Evolutionary conservation across 1,140 invertebrate species (phyloP).

Genomic region (Babylonia areolata): DNA sequence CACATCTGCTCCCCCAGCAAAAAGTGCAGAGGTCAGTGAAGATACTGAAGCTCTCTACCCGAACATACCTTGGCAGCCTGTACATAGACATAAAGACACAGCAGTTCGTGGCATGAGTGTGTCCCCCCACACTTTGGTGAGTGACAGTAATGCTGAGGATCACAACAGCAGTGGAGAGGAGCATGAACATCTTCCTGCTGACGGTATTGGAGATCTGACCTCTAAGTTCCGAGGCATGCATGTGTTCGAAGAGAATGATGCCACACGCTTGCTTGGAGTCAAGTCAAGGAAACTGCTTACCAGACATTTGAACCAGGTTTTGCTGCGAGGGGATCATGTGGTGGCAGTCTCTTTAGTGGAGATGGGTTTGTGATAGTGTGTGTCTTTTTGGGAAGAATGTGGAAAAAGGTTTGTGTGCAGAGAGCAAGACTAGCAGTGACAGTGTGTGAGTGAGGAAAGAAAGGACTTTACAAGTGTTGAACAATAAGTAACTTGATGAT

Average conservation of each 20-base stretch:
- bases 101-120: neutral
- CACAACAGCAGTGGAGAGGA: no score
- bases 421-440: no score
- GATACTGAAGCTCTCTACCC: neutral
- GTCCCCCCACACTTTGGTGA: neutral
- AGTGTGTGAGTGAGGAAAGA: no score
- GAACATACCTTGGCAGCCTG: neutral
- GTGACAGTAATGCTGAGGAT: neutral
- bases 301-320: constrained; percentile 85
- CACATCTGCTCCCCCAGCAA: neutral
- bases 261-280: constrained; percentile 38
- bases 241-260: constrained; percentile 25
- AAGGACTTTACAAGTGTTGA: no score
- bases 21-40: neutral
- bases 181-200: neutral
- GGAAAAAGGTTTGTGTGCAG: no score
- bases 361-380: neutral
- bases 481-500: no score
- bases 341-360: constrained; percentile 70
- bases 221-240: constrained; percentile 43
- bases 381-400: neutral
- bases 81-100: neutral
- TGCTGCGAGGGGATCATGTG: constrained; percentile 91
- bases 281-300: constrained; percentile 41
- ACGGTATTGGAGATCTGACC: constrained; percentile 31